These are phyloP conservation scores for Drosophila persimilis DNA, from an alignment of 1,140 invertebrate genomes.

Conservation along the genomic window DNA sequence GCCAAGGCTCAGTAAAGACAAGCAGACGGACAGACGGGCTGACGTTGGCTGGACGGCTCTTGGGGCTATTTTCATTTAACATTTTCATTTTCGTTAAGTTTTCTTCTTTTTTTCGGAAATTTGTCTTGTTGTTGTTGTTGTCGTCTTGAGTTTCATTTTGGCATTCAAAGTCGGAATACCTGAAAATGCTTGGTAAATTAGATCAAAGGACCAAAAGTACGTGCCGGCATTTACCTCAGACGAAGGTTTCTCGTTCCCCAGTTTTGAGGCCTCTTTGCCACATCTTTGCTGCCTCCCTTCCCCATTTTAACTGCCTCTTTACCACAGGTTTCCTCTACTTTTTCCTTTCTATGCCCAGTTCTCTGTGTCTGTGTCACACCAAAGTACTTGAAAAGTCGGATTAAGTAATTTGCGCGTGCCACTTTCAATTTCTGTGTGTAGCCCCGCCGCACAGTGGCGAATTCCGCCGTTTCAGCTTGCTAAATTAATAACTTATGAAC, in stretches of 20 bases:
- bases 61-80: conserved; percentile 63
- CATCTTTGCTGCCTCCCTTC: too few relatives aligned
- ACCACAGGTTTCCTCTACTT: too few relatives aligned
- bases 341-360: conserved; percentile 2
- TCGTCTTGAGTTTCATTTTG: conserved; percentile 62
- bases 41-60: conserved; percentile 18
- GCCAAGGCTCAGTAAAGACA: conserved; percentile 35
- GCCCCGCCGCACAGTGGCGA: too few relatives aligned
- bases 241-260: background rate
- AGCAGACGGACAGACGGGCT: background rate
- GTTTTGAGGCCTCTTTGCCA: too few relatives aligned
- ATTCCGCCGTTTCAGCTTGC: too few relatives aligned
- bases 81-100: conserved; percentile 37
- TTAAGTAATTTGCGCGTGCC: conserved; percentile 77
- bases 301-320: too few relatives aligned
- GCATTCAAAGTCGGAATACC: conserved; percentile 78
- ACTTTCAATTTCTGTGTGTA: conserved; percentile 60
- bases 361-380: conserved; percentile 35
- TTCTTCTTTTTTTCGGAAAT: conserved; percentile 4
- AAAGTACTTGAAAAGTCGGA: conserved; percentile 76
- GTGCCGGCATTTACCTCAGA: conserved; percentile 63
- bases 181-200: conserved; percentile 79
- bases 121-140: conserved; percentile 35
- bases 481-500: too few relatives aligned
- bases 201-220: conserved; percentile 69